Evolutionary conservation across 2,797 vertebrate genomes (phyloP), one percentile per base, ranked within the genome.

Genomic region (Coluber constrictor): DNA sequence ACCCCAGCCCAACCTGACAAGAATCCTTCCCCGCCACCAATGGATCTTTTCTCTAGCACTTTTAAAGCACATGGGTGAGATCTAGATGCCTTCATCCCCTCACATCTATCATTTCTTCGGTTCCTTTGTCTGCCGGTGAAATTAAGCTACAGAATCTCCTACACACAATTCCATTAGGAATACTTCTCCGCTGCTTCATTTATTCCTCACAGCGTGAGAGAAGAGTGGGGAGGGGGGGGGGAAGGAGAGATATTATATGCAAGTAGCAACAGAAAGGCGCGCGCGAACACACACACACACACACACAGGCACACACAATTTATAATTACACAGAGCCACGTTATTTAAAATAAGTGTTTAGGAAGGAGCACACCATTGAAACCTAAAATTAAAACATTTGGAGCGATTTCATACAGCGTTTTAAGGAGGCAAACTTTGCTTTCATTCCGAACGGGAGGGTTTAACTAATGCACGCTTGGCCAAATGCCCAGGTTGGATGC

Each of bases 301-400:
- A 23, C 18, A 20, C 57, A 20, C 9, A 66, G 1, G 9, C 70
- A 37, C 93, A 63, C 27, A 47, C 88, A 95, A 96, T 93, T 94
- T 93, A 90, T 96, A 96, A 96, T 96, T 96, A 93, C 94, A 94
- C n/a, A 93, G 92, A 94, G 92, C 94, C 90, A 79, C 95, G 59
- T 90, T 94, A 92, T 93, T 93, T 92, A 94, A 61, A 93, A 96
- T 96, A 95, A 93, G 93, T 93, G 94, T 86, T 96, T 96, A 96
- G 94, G 91, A 96, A 95, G 55, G 83, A 87, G 90, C 92, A 92
- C 93, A 95, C 94, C 89, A 96, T 94, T 91, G 79, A 93, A 96
- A 96, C 93, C 95, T 70, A 93, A 93, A 96, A 97, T 96, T 96
- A 96, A 93, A 97, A 94, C 94, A 95, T 95, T 96, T 95, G 95